These are phyloP conservation scores for Dascillus cervinus DNA, from an alignment of 2,888 invertebrate genomes.

Conservation along the genomic window DNA sequence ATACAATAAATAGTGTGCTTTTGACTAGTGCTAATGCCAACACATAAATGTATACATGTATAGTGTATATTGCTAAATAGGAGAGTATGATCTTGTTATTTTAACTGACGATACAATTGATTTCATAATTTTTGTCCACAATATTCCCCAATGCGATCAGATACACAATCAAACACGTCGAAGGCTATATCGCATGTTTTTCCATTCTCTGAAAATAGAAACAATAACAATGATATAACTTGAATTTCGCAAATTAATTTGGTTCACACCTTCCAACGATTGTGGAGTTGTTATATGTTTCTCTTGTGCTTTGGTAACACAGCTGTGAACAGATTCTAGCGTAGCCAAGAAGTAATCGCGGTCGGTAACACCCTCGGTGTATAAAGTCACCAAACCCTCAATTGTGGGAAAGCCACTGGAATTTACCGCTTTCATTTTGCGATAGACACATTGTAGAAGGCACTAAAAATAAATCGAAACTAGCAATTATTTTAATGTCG, in stretches of 20 bases:
- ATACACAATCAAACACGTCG: slow-evolving; percentile 72
- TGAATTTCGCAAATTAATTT: no score
- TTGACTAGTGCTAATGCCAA: no score
- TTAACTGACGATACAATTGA: no score
- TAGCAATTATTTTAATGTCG: no score
- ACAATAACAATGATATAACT: slow-evolving; percentile 12
- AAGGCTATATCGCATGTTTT: slow-evolving; percentile 69
- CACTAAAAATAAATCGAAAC: slow-evolving; percentile 55
- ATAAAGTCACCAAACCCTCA: slow-evolving; percentile 63
- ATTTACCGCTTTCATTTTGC: slow-evolving; percentile 72
- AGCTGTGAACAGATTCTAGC: slow-evolving; percentile 59
- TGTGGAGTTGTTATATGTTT: slow-evolving; percentile 28
- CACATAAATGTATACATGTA: no score
- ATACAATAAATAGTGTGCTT: no score
- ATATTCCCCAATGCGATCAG: slow-evolving; percentile 68
- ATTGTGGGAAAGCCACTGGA: slow-evolving; percentile 65
- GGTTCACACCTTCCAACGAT: slow-evolving; percentile 32
- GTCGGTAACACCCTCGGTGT: slow-evolving; percentile 72
- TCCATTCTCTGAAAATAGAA: slow-evolving; percentile 52
- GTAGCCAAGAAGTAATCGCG: slow-evolving; percentile 70
- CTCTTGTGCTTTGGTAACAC: slow-evolving; percentile 52
- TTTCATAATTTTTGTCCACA: no score
- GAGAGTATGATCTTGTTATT: no score
- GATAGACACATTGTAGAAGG: slow-evolving; percentile 69
- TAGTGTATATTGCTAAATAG: no score